Conservation (phyloP, 2,113 vertebrate species). For the Zosterops borbonicus region DNA sequence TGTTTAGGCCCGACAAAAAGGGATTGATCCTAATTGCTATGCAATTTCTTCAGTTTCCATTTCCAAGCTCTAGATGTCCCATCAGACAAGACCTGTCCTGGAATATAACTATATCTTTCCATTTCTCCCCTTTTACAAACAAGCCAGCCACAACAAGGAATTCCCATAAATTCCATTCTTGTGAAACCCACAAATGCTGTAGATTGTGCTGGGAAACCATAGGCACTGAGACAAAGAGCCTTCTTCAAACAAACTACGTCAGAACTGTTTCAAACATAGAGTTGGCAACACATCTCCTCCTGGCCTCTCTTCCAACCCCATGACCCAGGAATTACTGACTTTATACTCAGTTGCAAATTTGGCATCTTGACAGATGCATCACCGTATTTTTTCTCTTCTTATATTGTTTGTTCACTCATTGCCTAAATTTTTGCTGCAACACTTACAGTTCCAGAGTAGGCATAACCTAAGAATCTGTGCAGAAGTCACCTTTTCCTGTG, state of each 20-base stretch:
- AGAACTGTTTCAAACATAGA: background rate
- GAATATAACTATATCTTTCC: background rate
- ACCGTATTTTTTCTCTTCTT: background rate
- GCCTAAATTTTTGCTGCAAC: background rate
- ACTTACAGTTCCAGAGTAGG: background rate
- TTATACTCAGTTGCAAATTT: background rate
- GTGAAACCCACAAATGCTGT: background rate
- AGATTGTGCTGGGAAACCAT: background rate
- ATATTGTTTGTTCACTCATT: background rate
- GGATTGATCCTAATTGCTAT: background rate
- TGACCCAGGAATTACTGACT: background rate
- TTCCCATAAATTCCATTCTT: background rate
- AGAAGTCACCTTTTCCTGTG: background rate
- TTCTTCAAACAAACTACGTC: background rate
- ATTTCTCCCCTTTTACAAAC: background rate
- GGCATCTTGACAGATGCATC: background rate
- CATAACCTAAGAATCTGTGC: background rate
- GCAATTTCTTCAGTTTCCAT: background rate
- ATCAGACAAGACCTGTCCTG: background rate
- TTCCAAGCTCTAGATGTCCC: background rate
- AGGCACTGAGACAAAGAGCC: background rate
- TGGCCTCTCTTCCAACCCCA: background rate
- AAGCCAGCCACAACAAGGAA: background rate
- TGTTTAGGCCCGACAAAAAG: fast-evolving
- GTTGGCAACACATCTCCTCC: background rate